Percentiles rank a stretch among this genome's conserved stretches.
phyloP scores from a whole-genome alignment of 2,888 invertebrate genomes.

The Hirudinaria manillensis region DNA sequence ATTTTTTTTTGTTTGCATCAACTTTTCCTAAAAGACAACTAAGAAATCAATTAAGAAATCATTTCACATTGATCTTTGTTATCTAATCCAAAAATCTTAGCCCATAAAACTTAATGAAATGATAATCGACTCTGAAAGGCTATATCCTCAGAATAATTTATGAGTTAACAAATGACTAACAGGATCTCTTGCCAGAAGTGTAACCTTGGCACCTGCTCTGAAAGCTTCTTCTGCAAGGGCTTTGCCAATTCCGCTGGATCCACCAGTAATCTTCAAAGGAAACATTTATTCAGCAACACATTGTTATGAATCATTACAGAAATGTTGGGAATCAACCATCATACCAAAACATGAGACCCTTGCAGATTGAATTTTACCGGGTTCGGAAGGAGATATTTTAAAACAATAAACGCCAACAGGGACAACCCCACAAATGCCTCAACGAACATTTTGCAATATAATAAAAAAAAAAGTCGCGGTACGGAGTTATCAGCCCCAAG shows the following conservation, averaged over 20 bases:
- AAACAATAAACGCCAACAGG: not conserved
- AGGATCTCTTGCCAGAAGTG: conserved; percentile 77
- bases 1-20: conserved; percentile 5
- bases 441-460: not conserved
- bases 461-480: not conserved
- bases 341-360: conserved; percentile 26
- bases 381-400: conserved; percentile 1
- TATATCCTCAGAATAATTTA: not conserved
- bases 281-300: not conserved
- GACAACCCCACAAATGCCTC: not conserved
- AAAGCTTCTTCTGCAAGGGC: conserved; percentile 72
- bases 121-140: not conserved
- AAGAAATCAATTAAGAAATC: not conserved
- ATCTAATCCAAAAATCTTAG: no score
- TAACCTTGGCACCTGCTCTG: conserved; percentile 76
- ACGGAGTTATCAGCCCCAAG: not conserved
- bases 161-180: conserved; percentile 42
- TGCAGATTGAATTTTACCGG: conserved; percentile 23
- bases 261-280: conserved; percentile 71
- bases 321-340: not conserved
- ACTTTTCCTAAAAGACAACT: conserved; percentile 11
- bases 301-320: not conserved
- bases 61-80: no score
- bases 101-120: no score
- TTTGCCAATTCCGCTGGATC: conserved; percentile 91